phyloP scores from a whole-genome alignment of 2,797 vertebrate species.

The Glyptemys insculpta region DNA sequence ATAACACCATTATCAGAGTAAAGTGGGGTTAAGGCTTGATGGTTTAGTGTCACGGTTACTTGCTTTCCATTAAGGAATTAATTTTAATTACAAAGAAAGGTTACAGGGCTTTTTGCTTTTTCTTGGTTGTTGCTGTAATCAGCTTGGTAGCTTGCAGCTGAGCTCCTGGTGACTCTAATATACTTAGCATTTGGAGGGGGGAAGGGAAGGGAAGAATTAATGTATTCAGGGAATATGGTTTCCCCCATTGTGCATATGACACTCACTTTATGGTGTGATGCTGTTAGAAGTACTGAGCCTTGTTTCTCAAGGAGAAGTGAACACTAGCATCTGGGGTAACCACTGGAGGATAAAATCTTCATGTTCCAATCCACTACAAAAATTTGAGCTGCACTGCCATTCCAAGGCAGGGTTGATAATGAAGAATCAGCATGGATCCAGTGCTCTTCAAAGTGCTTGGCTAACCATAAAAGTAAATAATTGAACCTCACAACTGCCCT shows the following conservation, averaged over 20 bases:
- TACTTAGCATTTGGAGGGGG: not conserved
- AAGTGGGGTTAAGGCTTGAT: slow-evolving; percentile 32
- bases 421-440: not conserved
- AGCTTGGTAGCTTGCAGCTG: not conserved
- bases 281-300: not conserved
- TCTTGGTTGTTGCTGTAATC: not conserved
- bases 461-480: not conserved
- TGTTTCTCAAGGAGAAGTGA: not conserved
- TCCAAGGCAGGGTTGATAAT: accelerated
- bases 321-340: not conserved
- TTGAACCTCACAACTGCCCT: not conserved
- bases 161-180: not conserved
- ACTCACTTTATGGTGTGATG: accelerated
- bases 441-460: not conserved
- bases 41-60: not conserved
- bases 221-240: not conserved
- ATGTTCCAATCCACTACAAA: not conserved
- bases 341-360: not conserved
- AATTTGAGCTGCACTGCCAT: not conserved
- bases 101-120: not conserved
- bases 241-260: not conserved
- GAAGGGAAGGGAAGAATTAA: not conserved
- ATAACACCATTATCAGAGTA: not conserved
- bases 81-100: slow-evolving; percentile 5
- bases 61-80: slow-evolving; percentile 26